These are phyloP conservation scores for Otus scops DNA, from an alignment of 2,797 vertebrate species.

Conservation along the genomic window DNA sequence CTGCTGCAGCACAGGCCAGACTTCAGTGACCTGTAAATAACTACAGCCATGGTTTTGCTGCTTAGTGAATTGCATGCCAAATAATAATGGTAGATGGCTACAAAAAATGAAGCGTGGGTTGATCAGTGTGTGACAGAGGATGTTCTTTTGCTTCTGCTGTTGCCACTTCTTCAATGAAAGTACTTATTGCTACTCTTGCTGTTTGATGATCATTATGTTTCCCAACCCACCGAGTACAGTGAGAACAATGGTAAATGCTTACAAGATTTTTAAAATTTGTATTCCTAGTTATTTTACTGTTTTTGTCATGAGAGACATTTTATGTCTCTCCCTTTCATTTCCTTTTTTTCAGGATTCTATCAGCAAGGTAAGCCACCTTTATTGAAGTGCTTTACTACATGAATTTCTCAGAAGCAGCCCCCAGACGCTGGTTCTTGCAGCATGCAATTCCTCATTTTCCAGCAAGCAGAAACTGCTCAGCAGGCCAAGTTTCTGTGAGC, in stretches of 20 bases:
- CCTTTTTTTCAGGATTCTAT: neutral
- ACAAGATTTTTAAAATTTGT: neutral
- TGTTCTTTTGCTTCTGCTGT: slow-evolving; percentile 1
- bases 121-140: slow-evolving; percentile 9
- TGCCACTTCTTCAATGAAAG: neutral
- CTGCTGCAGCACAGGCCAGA: neutral
- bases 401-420: neutral
- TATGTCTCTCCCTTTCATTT: neutral
- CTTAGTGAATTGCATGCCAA: neutral
- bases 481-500: neutral
- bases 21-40: slow-evolving; percentile 22
- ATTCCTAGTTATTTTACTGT: neutral
- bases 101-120: neutral
- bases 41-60: neutral
- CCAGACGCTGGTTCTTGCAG: neutral
- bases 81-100: neutral
- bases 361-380: neutral
- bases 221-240: rapidly evolving
- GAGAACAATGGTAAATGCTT: neutral
- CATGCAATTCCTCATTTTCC: neutral
- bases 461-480: neutral
- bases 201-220: neutral
- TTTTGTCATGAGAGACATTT: neutral
- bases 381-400: neutral
- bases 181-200: neutral